These are phyloP conservation scores for Stictocephala bisonia DNA, from an alignment of 2,888 invertebrate species.

Conservation along the genomic window DNA sequence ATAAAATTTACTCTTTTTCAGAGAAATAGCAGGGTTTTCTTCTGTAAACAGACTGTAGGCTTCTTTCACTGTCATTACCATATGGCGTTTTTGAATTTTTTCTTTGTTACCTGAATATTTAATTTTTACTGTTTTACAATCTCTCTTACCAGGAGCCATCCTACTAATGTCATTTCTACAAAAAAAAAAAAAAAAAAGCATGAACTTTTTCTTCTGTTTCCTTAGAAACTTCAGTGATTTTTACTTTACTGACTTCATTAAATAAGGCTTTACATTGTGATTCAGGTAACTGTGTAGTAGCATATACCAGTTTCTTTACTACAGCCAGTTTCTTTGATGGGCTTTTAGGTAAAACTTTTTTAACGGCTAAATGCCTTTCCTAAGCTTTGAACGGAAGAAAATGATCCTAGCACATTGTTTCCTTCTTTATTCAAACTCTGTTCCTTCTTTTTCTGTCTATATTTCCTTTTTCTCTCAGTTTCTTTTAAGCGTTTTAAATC, in stretches of 20 bases:
- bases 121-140: slow-evolving; percentile 33
- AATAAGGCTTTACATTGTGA: slow-evolving; percentile 20
- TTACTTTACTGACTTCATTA: slow-evolving; percentile 36
- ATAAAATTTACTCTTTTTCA: slow-evolving; percentile 40
- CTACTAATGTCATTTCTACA: slow-evolving; percentile 35
- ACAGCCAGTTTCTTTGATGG: slow-evolving; percentile 36
- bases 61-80: slow-evolving; percentile 41
- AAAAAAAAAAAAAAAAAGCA: slow-evolving; percentile 24
- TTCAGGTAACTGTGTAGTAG: slow-evolving; percentile 31
- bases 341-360: slow-evolving; percentile 37
- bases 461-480: slow-evolving; percentile 25
- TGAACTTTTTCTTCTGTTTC: slow-evolving; percentile 28
- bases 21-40: slow-evolving; percentile 35
- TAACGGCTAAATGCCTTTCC: slow-evolving; percentile 31
- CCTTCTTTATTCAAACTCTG: slow-evolving; percentile 21
- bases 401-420: slow-evolving; percentile 26
- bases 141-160: slow-evolving; percentile 35
- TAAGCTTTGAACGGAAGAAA: slow-evolving; percentile 37
- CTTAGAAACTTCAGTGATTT: slow-evolving; percentile 34
- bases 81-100: slow-evolving; percentile 36
- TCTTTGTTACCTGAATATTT: slow-evolving; percentile 35
- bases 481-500: slow-evolving; percentile 31
- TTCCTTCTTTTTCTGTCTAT: slow-evolving; percentile 14
- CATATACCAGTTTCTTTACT: slow-evolving; percentile 39
- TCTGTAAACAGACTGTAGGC: slow-evolving; percentile 33